phyloP scores from a whole-genome alignment of 2,113 vertebrate species.

The Reinhardtius hippoglossoides region DNA sequence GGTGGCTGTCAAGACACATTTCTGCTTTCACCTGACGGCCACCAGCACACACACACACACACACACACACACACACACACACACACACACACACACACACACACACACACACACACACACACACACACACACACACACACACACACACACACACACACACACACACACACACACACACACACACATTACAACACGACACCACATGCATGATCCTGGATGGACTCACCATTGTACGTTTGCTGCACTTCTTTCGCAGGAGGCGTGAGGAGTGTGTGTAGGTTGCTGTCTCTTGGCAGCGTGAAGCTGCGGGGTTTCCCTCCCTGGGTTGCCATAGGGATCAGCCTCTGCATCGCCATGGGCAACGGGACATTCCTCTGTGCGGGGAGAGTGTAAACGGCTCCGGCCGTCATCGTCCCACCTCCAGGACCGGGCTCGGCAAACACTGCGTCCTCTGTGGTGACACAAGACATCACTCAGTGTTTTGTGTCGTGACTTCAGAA shows the following conservation, averaged over 20 bases:
- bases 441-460: slow-evolving; percentile 88
- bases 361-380: slow-evolving; percentile 92
- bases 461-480: no score
- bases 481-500: no score
- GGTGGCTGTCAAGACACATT: slow-evolving; percentile 31
- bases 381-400: slow-evolving; percentile 93
- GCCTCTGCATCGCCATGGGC: slow-evolving; percentile 91
- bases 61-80: background rate
- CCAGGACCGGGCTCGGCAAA: slow-evolving; percentile 86
- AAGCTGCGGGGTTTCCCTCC: slow-evolving; percentile 96
- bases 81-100: no score
- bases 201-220: background rate
- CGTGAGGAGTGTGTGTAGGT: slow-evolving; percentile 90
- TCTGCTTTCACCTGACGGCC: slow-evolving; percentile 10
- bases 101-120: background rate
- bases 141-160: background rate
- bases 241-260: slow-evolving; percentile 82
- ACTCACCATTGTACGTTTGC: slow-evolving; percentile 67
- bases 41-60: background rate
- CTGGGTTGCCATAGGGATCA: slow-evolving; percentile 86
- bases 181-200: no score
- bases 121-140: background rate
- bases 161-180: background rate
- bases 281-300: slow-evolving; percentile 94
- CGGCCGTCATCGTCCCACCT: slow-evolving; percentile 78